Evolutionary conservation across 2,888 invertebrate genomes (phyloP).

Genomic region (Eupithecia subfuscata): DNA sequence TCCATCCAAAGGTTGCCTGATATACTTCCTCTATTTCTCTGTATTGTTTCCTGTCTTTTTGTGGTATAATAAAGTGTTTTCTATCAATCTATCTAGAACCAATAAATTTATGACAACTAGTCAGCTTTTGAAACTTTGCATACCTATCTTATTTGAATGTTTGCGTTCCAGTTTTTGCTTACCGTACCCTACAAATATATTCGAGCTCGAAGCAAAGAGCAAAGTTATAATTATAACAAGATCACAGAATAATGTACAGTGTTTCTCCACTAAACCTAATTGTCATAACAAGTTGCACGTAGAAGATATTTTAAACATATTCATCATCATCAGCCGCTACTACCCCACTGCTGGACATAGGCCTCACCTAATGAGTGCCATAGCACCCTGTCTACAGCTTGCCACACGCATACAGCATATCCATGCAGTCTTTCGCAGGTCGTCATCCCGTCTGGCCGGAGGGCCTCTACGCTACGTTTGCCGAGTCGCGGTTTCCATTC

Average conservation of each 20-base stretch:
- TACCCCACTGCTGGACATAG: background rate
- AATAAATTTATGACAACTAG: too few relatives aligned
- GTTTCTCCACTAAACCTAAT: background rate
- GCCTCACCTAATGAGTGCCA: background rate
- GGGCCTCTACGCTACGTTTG: background rate
- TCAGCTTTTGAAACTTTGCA: too few relatives aligned
- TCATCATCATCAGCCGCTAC: background rate
- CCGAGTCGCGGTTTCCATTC: background rate
- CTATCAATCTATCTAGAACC: too few relatives aligned
- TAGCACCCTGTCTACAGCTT: background rate
- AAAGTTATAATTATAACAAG: conserved; percentile 15
- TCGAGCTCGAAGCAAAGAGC: conserved; percentile 1
- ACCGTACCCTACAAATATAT: conserved; percentile 2
- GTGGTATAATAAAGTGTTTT: too few relatives aligned
- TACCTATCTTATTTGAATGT: too few relatives aligned
- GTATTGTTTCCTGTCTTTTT: too few relatives aligned
- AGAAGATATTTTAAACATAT: background rate
- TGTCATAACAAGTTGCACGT: background rate
- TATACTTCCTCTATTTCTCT: too few relatives aligned
- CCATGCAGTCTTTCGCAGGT: too few relatives aligned
- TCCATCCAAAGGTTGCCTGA: too few relatives aligned
- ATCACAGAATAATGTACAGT: background rate
- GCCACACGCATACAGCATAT: background rate
- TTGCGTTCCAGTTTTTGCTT: background rate
- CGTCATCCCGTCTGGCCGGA: background rate